Percentiles rank a stretch among this genome's conserved stretches.
Conservation (phyloP, 2,797 vertebrate genomes). For the Decapterus maruadsi region DNA sequence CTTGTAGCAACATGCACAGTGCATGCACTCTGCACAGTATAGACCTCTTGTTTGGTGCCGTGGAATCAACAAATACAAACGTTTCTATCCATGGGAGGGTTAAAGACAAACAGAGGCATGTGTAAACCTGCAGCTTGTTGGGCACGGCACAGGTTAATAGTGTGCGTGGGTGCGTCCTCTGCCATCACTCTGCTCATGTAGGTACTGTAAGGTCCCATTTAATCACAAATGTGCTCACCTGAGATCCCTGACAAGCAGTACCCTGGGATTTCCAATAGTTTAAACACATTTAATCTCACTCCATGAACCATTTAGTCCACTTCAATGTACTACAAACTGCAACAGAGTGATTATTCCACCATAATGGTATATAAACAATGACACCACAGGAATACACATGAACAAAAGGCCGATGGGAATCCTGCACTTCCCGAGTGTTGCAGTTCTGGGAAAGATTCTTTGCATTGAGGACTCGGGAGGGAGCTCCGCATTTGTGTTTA, state of each 20-base stretch:
- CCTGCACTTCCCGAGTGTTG: slow-evolving; percentile 17
- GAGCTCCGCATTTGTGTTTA: slow-evolving; percentile 64
- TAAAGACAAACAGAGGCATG: not conserved
- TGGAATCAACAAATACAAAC: not conserved
- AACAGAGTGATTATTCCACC: not conserved
- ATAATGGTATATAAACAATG: slow-evolving; percentile 6
- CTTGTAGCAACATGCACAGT: slow-evolving; percentile 24
- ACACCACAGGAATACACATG: slow-evolving; percentile 8
- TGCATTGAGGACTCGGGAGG: slow-evolving; percentile 67
- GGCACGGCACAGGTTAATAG: slow-evolving; percentile 7
- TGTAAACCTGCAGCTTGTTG: slow-evolving; percentile 12
- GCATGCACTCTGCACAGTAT: not conserved
- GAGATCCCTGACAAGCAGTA: not conserved
- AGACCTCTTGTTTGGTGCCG: not conserved
- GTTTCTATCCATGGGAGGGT: not conserved
- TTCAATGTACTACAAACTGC: not conserved
- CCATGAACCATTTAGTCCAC: not conserved
- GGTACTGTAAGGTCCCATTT: not conserved
- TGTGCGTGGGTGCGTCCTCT: slow-evolving; percentile 5
- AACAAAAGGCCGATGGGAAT: slow-evolving; percentile 44
- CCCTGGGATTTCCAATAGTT: not conserved
- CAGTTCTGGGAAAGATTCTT: slow-evolving; percentile 63
- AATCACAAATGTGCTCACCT: not conserved
- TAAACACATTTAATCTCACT: not conserved
- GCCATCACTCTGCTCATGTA: not conserved